Conservation (phyloP, 2,888 invertebrate species). For the Phanerotoma sp. region DNA sequence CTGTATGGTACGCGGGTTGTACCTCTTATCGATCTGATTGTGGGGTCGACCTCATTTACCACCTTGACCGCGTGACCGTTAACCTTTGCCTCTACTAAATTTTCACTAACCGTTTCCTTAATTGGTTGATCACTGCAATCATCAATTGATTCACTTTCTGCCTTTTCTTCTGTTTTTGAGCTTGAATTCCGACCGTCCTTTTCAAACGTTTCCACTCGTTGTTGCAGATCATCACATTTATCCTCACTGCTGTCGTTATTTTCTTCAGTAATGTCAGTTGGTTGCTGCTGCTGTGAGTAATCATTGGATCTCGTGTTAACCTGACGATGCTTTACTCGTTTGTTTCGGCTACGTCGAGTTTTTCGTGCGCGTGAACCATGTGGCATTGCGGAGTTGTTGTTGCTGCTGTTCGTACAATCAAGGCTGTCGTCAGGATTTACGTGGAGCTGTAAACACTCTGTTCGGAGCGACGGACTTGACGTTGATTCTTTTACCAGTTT, state of each 20-base stretch:
- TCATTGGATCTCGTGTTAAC: background rate
- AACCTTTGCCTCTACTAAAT: constrained; percentile 23
- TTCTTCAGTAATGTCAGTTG: constrained; percentile 6
- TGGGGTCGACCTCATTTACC: constrained; percentile 32
- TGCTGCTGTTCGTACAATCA: constrained; percentile 38
- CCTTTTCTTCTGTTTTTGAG: too few relatives aligned
- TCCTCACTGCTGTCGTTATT: constrained; percentile 3
- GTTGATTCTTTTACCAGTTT: constrained; percentile 12
- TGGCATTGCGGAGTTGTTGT: constrained; percentile 43
- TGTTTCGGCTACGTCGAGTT: constrained; percentile 43
- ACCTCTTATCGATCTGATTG: constrained; percentile 23
- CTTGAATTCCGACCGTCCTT: too few relatives aligned
- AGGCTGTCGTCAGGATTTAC: constrained; percentile 12
- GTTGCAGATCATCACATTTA: constrained; percentile 15
- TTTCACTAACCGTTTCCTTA: constrained; percentile 18
- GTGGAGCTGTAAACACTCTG: constrained; percentile 19
- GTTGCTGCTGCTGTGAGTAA: constrained; percentile 13
- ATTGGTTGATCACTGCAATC: constrained; percentile 1
- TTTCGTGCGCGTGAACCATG: constrained; percentile 45
- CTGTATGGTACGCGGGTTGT: constrained; percentile 24
- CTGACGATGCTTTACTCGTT: constrained; percentile 23
- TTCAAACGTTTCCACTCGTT: background rate
- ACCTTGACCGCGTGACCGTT: constrained; percentile 35
- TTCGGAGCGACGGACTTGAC: constrained; percentile 10
- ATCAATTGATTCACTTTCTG: constrained; percentile 8